Conservation (phyloP, 2,113 vertebrate species). For the Rutilus rutilus region DNA sequence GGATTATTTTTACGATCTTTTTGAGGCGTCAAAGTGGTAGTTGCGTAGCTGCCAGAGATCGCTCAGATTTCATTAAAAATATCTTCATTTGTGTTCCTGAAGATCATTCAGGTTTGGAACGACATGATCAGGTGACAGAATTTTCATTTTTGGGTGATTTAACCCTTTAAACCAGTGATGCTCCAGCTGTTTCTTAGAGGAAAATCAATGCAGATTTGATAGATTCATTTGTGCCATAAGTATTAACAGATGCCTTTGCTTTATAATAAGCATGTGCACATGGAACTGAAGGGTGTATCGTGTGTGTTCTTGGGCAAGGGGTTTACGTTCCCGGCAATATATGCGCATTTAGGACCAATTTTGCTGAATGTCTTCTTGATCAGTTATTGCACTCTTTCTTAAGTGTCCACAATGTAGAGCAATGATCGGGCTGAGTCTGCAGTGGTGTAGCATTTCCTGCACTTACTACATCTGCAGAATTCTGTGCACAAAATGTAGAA, state of each 20-base stretch:
- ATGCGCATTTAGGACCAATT: background rate
- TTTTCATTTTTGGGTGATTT: no score
- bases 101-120: accelerated
- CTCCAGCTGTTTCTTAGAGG: background rate
- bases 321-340: background rate
- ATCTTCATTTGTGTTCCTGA: no score
- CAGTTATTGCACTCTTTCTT: background rate
- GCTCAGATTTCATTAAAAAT: no score
- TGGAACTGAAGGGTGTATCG: background rate
- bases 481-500: background rate
- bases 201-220: background rate
- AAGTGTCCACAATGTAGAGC: background rate
- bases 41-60: no score
- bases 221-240: slow-evolving; percentile 1
- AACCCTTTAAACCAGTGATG: background rate
- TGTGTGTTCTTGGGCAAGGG: background rate
- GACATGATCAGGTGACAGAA: no score
- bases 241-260: background rate
- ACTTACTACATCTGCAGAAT: background rate
- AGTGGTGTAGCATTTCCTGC: background rate
- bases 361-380: background rate
- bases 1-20: no score
- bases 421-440: background rate
- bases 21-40: no score
- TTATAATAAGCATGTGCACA: background rate